Conservation (phyloP, 1,140 invertebrate species). For the Ridgeia piscesae region DNA sequence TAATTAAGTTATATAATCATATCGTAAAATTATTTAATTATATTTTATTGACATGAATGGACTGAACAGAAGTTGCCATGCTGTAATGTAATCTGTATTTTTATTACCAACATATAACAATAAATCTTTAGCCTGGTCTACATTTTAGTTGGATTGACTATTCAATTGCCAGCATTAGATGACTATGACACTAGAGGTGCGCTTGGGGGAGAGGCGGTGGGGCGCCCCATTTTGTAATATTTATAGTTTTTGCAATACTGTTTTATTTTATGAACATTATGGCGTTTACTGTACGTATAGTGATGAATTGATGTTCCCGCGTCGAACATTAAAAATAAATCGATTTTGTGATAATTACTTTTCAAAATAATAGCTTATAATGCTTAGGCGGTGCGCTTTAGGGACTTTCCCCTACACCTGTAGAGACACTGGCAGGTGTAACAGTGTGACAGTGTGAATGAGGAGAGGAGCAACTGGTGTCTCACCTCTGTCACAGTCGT, state of each 20-base stretch:
- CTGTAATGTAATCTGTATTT: not conserved
- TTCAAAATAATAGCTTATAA: slow-evolving; percentile 19
- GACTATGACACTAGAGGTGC: not conserved
- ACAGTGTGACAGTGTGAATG: not conserved
- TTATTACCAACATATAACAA: slow-evolving; percentile 5
- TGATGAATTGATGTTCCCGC: slow-evolving; percentile 9
- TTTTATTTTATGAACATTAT: not conserved
- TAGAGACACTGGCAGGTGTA: not conserved
- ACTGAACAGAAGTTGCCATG: not conserved
- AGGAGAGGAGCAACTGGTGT: not conserved
- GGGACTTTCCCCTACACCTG: not conserved
- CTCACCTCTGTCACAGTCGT: slow-evolving; percentile 23
- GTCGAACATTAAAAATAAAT: slow-evolving; percentile 8
- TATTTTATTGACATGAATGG: not conserved
- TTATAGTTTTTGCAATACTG: not conserved
- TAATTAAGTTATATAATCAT: not conserved
- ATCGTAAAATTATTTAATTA: slow-evolving; percentile 8
- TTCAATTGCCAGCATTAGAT: slow-evolving; percentile 12
- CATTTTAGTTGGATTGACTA: slow-evolving; percentile 12
- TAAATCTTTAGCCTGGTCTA: slow-evolving; percentile 11
- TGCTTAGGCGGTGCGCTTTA: slow-evolving; percentile 9
- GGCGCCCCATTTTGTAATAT: not conserved
- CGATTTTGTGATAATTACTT: slow-evolving; percentile 13
- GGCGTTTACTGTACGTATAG: slow-evolving; percentile 5
- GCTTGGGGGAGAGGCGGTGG: not conserved